phyloP scores from a whole-genome alignment of 1,140 invertebrate genomes.

The Odontomachus brunneus region DNA sequence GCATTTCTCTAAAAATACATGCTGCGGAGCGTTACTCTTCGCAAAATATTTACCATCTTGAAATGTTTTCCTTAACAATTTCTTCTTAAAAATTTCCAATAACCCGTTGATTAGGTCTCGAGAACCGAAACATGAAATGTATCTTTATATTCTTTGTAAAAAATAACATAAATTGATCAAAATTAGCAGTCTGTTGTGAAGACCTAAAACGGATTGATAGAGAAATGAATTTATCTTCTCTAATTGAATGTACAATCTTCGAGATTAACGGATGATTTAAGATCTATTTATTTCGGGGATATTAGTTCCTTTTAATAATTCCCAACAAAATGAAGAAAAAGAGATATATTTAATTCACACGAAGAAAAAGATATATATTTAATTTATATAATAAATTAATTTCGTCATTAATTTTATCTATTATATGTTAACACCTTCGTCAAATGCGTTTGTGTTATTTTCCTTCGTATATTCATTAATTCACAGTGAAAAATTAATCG shows the following conservation, averaged over 20 bases:
- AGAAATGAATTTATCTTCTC: background rate
- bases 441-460: no score
- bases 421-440: no score
- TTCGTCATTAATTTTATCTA: no score
- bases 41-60: no score
- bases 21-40: no score
- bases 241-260: background rate
- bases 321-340: background rate
- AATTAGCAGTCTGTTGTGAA: background rate
- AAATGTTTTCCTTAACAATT: no score
- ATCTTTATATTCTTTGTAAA: background rate
- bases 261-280: background rate
- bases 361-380: background rate
- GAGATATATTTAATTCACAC: constrained; percentile 4
- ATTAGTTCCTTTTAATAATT: background rate
- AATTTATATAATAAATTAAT: background rate
- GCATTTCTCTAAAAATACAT: background rate
- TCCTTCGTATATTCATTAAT: no score
- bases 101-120: background rate
- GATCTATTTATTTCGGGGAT: background rate
- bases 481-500: no score
- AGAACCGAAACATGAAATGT: background rate
- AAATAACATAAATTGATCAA: background rate
- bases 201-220: background rate
- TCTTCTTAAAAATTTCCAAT: no score